Conservation (phyloP, 2,888 invertebrate genomes). For the Ellobium chinense region DNA sequence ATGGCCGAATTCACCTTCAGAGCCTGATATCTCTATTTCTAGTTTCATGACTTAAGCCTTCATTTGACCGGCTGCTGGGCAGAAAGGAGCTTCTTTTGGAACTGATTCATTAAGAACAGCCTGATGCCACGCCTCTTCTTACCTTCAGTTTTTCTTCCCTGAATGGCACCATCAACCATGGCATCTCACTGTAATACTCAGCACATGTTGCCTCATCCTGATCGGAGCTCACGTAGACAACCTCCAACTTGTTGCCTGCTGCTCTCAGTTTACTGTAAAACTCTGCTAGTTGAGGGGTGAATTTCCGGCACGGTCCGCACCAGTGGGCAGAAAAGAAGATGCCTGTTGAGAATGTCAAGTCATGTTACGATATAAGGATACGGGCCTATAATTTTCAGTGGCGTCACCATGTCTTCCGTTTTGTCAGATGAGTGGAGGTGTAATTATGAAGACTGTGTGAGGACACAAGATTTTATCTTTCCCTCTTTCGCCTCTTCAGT, state of each 20-base stretch:
- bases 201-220: conserved; percentile 74
- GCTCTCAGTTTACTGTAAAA: conserved; percentile 78
- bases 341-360: conserved; percentile 4
- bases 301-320: conserved; percentile 81
- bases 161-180: conserved; percentile 70
- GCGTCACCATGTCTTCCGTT: too few relatives aligned
- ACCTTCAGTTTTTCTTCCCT: conserved; percentile 16
- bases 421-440: too few relatives aligned
- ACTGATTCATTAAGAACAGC: neutral
- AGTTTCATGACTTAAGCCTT: neutral
- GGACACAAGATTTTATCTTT: too few relatives aligned
- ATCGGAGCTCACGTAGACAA: conserved; percentile 81
- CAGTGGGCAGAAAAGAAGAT: conserved; percentile 65
- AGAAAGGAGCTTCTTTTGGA: too few relatives aligned
- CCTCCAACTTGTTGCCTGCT: conserved; percentile 77
- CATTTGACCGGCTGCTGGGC: too few relatives aligned
- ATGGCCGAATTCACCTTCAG: too few relatives aligned
- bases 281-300: conserved; percentile 79
- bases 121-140: neutral
- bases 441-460: too few relatives aligned
- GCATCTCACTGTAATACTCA: conserved; percentile 79
- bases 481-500: too few relatives aligned
- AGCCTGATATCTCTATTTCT: neutral
- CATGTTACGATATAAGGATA: too few relatives aligned
- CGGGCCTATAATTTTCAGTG: too few relatives aligned